These are phyloP conservation scores for Cryptoprocta ferox DNA, from an alignment of 2,797 vertebrate genomes.

Conservation along the genomic window DNA sequence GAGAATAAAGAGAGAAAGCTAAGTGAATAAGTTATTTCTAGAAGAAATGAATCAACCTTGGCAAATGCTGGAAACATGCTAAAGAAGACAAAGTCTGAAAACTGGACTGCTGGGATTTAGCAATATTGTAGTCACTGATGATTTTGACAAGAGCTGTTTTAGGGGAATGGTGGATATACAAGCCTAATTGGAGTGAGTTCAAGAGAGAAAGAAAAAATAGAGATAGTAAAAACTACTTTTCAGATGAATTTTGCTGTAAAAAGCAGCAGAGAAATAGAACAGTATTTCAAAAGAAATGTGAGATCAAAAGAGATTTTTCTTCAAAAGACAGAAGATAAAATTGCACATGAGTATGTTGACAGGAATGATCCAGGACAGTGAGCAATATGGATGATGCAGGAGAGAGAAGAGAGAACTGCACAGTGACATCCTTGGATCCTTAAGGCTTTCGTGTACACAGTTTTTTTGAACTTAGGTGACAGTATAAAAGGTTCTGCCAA, in stretches of 20 bases:
- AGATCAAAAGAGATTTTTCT: not conserved
- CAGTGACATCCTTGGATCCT: not conserved
- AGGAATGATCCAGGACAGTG: not conserved
- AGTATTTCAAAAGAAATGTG: constrained; percentile 18
- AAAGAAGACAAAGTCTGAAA: not conserved
- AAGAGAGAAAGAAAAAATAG: not conserved
- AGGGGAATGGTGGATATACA: not conserved
- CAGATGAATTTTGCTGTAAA: not conserved
- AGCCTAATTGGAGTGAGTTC: not conserved
- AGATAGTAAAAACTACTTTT: not conserved
- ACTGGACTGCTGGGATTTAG: not conserved
- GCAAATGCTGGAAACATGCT: not conserved
- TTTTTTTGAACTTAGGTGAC: not conserved
- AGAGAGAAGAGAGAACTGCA: not conserved
- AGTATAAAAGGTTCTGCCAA: constrained; percentile 31
- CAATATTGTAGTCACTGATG: not conserved
- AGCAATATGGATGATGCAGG: not conserved
- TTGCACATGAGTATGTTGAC: not conserved
- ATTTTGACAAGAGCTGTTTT: not conserved
- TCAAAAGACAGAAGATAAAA: not conserved
- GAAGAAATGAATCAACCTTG: not conserved
- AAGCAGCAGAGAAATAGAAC: not conserved
- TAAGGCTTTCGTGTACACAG: not conserved
- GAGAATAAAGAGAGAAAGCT: not conserved
- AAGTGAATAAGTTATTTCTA: not conserved